Evolutionary conservation across 2,797 vertebrate species (phyloP).

Genomic region (Paramormyrops hopkinsi): DNA sequence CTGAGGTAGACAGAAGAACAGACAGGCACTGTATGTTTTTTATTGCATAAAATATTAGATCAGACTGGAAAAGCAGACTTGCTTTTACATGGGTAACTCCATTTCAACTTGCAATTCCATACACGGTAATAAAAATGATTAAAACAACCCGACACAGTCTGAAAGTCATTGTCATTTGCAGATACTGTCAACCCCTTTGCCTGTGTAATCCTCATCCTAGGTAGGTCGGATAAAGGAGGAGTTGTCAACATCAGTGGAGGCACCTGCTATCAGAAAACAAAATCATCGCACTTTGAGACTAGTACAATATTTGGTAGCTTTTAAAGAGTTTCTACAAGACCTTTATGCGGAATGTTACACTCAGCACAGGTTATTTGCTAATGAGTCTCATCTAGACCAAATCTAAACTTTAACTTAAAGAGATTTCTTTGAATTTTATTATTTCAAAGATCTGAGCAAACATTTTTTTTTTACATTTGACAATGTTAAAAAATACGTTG

Average conservation of each 20-base stretch:
- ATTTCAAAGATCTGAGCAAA: not conserved
- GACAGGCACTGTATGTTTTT: not conserved
- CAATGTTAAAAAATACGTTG: not conserved
- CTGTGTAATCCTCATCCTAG: not conserved
- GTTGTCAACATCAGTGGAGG: not conserved
- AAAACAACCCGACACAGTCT: not conserved
- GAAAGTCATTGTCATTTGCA: not conserved
- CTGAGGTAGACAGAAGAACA: conserved; percentile 49
- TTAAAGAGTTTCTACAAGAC: not conserved
- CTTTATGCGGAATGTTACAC: not conserved
- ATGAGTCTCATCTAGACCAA: not conserved
- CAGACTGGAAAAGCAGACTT: not conserved
- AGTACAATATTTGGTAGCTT: not conserved
- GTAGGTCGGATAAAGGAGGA: not conserved
- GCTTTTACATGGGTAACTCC: not conserved
- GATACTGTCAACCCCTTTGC: not conserved
- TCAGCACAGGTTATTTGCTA: not conserved
- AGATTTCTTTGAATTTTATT: not conserved
- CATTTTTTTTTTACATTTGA: not conserved
- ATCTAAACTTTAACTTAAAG: not conserved
- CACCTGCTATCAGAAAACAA: not conserved
- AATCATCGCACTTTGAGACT: not conserved
- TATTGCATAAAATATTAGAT: not conserved
- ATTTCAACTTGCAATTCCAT: not conserved
- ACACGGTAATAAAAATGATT: not conserved